phyloP scores from a whole-genome alignment of 2,888 invertebrate genomes.

The Deilephila porcellus region DNA sequence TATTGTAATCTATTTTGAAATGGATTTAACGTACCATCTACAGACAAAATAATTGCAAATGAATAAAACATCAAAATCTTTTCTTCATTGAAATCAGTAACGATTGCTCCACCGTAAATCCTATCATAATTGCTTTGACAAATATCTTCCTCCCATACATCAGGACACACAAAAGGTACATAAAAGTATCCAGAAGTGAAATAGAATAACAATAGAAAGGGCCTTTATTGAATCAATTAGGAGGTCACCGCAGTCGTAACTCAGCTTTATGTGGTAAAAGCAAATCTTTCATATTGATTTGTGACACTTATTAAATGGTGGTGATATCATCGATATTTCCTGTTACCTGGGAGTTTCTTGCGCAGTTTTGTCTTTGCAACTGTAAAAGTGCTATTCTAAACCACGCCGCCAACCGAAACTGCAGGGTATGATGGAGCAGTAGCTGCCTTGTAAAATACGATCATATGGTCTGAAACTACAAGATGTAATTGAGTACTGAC shows the following conservation, averaged over 20 bases:
- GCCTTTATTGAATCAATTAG: slow-evolving; percentile 44
- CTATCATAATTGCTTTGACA: background rate
- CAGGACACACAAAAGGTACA: slow-evolving; percentile 27
- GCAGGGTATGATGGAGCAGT: too few species aligned
- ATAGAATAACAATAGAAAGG: slow-evolving; percentile 42
- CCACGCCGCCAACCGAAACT: too few species aligned
- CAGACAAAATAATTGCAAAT: background rate
- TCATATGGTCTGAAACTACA: too few species aligned
- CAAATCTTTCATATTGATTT: slow-evolving; percentile 16
- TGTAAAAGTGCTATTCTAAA: too few species aligned
- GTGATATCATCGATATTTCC: background rate
- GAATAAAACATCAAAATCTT: background rate
- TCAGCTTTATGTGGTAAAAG: slow-evolving; percentile 29
- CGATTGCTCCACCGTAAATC: background rate
- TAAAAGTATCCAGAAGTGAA: slow-evolving; percentile 37
- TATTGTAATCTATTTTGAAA: too few species aligned
- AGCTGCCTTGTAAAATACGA: background rate
- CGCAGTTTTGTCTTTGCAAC: too few species aligned
- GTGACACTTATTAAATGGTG: background rate
- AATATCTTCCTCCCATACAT: background rate
- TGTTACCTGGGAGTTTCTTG: too few species aligned
- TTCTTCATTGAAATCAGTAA: too few species aligned
- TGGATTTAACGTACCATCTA: too few species aligned
- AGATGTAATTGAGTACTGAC: too few species aligned
- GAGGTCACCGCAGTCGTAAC: slow-evolving; percentile 36